Evolutionary conservation across 2,888 invertebrate species (phyloP), one percentile per base, ranked within the genome.

Genomic region (Drosophila borborema): DNA sequence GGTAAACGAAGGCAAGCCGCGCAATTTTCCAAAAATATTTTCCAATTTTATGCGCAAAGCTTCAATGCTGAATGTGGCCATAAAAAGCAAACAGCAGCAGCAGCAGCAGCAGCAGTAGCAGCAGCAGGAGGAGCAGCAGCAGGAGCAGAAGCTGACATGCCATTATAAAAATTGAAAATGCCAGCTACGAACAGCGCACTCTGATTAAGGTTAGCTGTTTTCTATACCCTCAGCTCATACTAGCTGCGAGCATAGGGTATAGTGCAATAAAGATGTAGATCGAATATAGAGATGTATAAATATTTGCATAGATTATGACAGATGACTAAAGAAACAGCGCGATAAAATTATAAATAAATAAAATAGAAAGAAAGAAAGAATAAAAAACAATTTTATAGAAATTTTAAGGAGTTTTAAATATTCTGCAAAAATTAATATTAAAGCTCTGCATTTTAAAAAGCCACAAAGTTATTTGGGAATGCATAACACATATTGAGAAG

Each of bases 101-200:
- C 20, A 20, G 45, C 0, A 61, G 67, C 49, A 66, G 48, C 16
- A 51, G 54, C 59, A 70, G 58, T 31, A 73, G 54, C 2, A 40
- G 40, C 45, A n/a, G 40, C 0, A 60, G 66, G 48, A 68, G 49
- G n/a, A 49, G 53, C 65, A 70, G 58, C 28, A 72, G 54, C 45
- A 56, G 49, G n/a, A 72, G 61, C 54, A 61, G 58, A 20, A 54
- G 58, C 69, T 43, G 63, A 18, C 51, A 64, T 77, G 56, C 76
- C 89, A 85, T 85, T 85, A 86, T 65, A 81, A 81, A 89, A 86
- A 85, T 85, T 85, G 87, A 72, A 89, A 86, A 77, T 72, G 62
- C 71, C 72, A 64, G 68, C 73, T 62, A 48, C 40, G 46, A 64
- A 23, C 67, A 63, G 59, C 41, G 46, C 51, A 51, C 80, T 66